Base-by-base conservation (phyloP, 2,888 invertebrate genomes). In the Chirona hameri region DNA sequence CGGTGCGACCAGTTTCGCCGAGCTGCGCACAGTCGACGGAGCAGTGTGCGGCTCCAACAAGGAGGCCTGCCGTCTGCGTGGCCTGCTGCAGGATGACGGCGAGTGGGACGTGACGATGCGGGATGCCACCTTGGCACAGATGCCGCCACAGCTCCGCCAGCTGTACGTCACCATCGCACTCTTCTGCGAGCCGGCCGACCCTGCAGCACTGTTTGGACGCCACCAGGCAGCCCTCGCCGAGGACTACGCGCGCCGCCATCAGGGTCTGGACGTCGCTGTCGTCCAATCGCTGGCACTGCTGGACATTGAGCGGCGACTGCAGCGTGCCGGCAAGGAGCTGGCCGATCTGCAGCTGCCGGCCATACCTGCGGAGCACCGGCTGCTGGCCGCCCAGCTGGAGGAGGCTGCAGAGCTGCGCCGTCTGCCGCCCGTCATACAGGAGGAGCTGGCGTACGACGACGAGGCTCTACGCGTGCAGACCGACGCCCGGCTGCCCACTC, bases 111-210 rank as follows among this genome's bases (percentile, higher is more conserved):
- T 65, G 55, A 72, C 80, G n/a, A n/a, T 86, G 69, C 52, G 79
- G 48, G 85, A 86, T 46, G 85, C 85, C 9, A 15, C 52, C 5
- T 83, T 86, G 85, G 21, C 18, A 57, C 57, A 21, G 57, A 85
- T 87, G 86, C 86, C 86, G 10, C 79, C 76, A 55, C 83, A 85
- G 83, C 83, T 88, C 79, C 84, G 88, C 81, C 81, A 85, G 39
- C 83, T 87, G 14, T 88, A n/a, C 88, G 86, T 86, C 15, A 82
- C 84, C 81, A 86, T 88, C 81, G 14, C 83, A 14, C 31, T 83
- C 1, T 83, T 84, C 65, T 82, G 85, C 69, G 82, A 21, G 3
- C 72, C 48, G 29, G 48, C 69, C 4, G 29, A 82, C 29, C 82
- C 83, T 14, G 14, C 18, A 57, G 48, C 14, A 21, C 57, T 57